phyloP scores from a whole-genome alignment of 1,140 invertebrate genomes.

The Homalodisca vitripennis region DNA sequence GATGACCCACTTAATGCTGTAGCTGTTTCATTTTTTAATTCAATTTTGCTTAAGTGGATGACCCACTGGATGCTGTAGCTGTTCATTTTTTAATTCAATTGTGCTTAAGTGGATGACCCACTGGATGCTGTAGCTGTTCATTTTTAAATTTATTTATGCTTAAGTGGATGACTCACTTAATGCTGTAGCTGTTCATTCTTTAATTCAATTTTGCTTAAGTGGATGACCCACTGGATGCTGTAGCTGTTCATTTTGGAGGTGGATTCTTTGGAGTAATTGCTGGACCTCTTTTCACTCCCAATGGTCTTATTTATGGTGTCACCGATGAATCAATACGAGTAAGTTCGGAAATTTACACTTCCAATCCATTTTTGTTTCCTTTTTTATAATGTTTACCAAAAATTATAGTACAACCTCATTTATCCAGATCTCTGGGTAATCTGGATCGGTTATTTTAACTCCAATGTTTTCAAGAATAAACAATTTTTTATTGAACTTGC shows the following conservation, averaged over 20 bases:
- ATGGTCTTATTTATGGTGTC: conserved; percentile 44
- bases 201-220: conserved; percentile 46
- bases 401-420: not conserved
- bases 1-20: too few species aligned
- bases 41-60: conserved; percentile 51
- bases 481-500: too few species aligned
- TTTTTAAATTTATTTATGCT: too few species aligned
- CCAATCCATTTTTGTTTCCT: not conserved
- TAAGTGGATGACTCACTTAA: too few species aligned
- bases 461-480: too few species aligned
- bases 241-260: conserved; percentile 57
- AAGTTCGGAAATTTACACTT: not conserved
- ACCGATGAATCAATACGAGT: not conserved
- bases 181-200: too few species aligned
- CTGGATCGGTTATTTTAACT: too few species aligned
- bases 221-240: conserved; percentile 60
- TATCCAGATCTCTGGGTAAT: too few species aligned
- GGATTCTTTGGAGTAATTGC: conserved; percentile 56
- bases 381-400: not conserved
- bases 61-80: conserved; percentile 58
- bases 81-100: too few species aligned
- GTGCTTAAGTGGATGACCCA: too few species aligned
- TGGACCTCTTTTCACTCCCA: conserved; percentile 46
- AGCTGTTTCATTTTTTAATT: too few species aligned
- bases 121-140: too few species aligned